Percentiles rank a stretch among this genome's conserved stretches.
Evolutionary conservation across 2,113 vertebrate genomes (phyloP).

Genomic region (Melanerpes aurifrons): DNA sequence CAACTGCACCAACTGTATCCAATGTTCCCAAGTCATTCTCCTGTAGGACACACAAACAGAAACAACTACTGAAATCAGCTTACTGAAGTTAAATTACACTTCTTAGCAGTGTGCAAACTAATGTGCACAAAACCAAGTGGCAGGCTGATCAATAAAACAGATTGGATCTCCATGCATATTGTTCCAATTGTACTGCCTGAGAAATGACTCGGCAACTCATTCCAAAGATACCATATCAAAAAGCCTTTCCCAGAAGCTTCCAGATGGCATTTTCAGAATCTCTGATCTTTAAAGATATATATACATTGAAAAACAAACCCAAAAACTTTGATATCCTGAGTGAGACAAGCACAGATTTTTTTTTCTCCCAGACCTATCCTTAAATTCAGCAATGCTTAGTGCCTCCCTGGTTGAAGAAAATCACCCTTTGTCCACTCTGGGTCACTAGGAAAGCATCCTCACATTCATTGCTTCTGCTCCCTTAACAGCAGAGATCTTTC

Average conservation of each 20-base stretch:
- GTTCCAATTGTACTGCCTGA: neutral
- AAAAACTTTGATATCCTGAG: neutral
- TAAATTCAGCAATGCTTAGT: neutral
- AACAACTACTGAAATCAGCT: neutral
- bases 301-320: neutral
- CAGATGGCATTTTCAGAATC: neutral
- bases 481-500: neutral
- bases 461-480: neutral
- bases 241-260: neutral
- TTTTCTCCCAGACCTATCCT: neutral
- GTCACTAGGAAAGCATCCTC: neutral
- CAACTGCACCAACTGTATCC: conserved; percentile 96
- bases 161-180: neutral
- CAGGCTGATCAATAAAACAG: neutral
- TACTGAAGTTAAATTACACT: neutral
- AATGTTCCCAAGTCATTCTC: conserved; percentile 91
- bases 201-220: neutral
- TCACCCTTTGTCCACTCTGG: neutral
- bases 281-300: neutral
- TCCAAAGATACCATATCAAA: neutral
- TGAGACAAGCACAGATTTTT: neutral
- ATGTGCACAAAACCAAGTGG: neutral
- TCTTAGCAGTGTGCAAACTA: neutral
- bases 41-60: conserved; percentile 67
- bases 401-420: neutral